phyloP scores from a whole-genome alignment of 2,797 vertebrate genomes.

The Acanthopagrus latus region DNA sequence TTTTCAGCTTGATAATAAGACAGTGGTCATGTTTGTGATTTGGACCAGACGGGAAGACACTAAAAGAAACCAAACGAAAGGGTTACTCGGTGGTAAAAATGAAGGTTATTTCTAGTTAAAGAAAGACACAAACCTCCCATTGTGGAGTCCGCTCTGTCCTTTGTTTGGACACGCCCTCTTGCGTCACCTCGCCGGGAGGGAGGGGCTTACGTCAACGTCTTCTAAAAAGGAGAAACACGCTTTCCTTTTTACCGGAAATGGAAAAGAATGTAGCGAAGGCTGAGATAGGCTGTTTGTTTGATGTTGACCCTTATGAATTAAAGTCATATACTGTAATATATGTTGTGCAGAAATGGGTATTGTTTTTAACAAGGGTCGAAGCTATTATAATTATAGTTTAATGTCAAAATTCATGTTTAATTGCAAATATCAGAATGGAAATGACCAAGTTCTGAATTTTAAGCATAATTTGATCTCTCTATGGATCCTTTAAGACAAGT shows the following conservation, averaged over 20 bases:
- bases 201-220: slow-evolving; percentile 40
- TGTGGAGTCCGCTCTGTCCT: slow-evolving; percentile 79
- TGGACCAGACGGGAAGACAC: rapidly evolving
- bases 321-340: rapidly evolving
- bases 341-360: not conserved
- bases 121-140: slow-evolving; percentile 86
- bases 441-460: not conserved
- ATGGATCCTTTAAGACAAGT: not conserved
- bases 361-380: not conserved
- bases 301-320: too few relatives aligned
- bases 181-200: slow-evolving; percentile 47
- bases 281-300: not conserved
- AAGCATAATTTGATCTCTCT: not conserved
- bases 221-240: not conserved
- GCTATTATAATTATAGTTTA: rapidly evolving
- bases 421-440: not conserved
- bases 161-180: slow-evolving; percentile 76
- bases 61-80: rapidly evolving
- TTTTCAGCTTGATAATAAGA: not conserved
- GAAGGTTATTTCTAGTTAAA: slow-evolving; percentile 16
- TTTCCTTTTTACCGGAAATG: slow-evolving; percentile 49
- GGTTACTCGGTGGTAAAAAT: not conserved
- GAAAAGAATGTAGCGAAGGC: not conserved
- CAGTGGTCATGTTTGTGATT: not conserved
- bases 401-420: not conserved